phyloP scores from a whole-genome alignment of 2,113 vertebrate genomes.

The Phasianus colchicus region DNA sequence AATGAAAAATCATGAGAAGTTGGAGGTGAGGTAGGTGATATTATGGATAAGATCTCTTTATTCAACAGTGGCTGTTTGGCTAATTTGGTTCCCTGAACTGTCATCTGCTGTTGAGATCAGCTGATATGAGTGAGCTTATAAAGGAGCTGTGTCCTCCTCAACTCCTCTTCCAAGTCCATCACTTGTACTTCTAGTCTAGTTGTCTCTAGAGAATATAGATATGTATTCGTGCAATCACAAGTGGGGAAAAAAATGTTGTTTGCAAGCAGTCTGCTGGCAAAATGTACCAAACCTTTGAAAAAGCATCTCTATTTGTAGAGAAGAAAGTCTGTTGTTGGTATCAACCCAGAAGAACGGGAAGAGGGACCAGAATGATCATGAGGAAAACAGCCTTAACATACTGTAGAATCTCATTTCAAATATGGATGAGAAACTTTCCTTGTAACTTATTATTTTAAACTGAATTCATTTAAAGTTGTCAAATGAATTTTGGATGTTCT shows the following conservation, averaged over 20 bases:
- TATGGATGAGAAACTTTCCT: background rate
- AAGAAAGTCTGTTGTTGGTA: background rate
- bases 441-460: background rate
- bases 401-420: background rate
- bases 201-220: background rate
- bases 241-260: background rate
- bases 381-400: background rate
- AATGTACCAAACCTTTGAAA: background rate
- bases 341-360: background rate
- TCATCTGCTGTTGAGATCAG: background rate
- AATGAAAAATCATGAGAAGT: background rate
- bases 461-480: background rate
- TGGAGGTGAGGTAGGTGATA: background rate
- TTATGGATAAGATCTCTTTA: fast-evolving
- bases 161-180: background rate
- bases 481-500: background rate
- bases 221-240: fast-evolving
- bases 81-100: background rate
- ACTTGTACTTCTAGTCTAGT: background rate
- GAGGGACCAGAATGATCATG: background rate
- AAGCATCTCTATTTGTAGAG: background rate
- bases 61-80: background rate
- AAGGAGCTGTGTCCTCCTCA: background rate
- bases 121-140: background rate
- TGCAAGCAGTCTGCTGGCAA: background rate